Percentiles rank a stretch among this genome's conserved stretches.
Evolutionary conservation across 1,140 invertebrate species (phyloP).

Genomic region (Chionoecetes opilio): DNA sequence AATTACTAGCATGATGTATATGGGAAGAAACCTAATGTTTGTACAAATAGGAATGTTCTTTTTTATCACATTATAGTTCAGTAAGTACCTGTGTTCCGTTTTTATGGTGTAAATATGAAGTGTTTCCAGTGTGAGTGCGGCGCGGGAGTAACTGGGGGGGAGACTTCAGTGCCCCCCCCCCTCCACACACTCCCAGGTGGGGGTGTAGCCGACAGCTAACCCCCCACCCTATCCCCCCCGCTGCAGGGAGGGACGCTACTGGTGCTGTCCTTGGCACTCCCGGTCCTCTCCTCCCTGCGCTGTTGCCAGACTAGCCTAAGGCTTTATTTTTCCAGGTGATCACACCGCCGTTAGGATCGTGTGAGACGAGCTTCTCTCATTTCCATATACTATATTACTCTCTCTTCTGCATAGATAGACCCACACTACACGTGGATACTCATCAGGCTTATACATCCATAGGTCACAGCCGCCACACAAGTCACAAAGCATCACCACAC

Average conservation of each 20-base stretch:
- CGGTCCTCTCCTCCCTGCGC: too few species aligned
- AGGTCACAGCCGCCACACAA: neutral
- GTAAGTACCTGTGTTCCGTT: slow-evolving; percentile 10
- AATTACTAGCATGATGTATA: slow-evolving; percentile 62
- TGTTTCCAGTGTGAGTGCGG: neutral
- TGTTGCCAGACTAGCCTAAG: neutral
- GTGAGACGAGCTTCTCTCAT: too few species aligned
- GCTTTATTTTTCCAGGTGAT: neutral
- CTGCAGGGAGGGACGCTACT: neutral
- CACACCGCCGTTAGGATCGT: neutral
- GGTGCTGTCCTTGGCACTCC: neutral
- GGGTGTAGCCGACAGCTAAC: neutral
- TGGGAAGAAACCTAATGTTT: slow-evolving; percentile 43
- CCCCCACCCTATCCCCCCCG: neutral
- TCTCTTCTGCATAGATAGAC: neutral
- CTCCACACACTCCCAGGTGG: neutral
- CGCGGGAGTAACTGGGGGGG: neutral
- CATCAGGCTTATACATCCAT: neutral
- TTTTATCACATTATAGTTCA: slow-evolving; percentile 22
- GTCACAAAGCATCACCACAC: neutral
- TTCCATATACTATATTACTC: neutral
- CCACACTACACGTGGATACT: neutral
- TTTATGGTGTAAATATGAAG: slow-evolving; percentile 30
- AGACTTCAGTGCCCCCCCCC: neutral
- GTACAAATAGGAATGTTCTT: slow-evolving; percentile 65